phyloP scores from a whole-genome alignment of 2,113 vertebrate genomes.

The Epinephelus lanceolatus region DNA sequence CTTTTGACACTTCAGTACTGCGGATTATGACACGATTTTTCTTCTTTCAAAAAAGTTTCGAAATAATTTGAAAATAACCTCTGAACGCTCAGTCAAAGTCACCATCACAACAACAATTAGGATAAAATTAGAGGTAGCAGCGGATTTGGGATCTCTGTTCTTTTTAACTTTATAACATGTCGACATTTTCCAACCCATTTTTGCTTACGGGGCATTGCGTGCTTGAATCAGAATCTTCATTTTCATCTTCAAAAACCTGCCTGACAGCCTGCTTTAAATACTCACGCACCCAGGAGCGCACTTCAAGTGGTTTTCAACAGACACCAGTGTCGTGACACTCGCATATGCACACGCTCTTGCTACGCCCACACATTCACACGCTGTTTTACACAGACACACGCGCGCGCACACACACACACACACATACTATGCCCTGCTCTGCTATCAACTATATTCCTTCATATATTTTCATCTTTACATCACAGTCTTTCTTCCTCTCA shows the following conservation, averaged over 20 bases:
- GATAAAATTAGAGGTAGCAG: slow-evolving; percentile 97
- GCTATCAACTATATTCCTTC: slow-evolving; percentile 69
- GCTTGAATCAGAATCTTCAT: slow-evolving; percentile 69
- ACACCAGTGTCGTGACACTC: slow-evolving; percentile 76
- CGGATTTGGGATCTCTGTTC: slow-evolving; percentile 89
- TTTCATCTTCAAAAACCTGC: slow-evolving; percentile 65
- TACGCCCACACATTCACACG: slow-evolving; percentile 17
- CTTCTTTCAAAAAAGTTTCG: slow-evolving; percentile 79
- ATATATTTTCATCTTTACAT: slow-evolving; percentile 67
- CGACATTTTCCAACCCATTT: slow-evolving; percentile 60
- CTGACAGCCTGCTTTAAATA: slow-evolving; percentile 74
- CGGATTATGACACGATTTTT: slow-evolving; percentile 75
- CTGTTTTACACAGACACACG: slow-evolving; percentile 8
- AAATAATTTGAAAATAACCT: slow-evolving; percentile 87
- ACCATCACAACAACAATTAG: slow-evolving; percentile 75
- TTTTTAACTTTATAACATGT: slow-evolving; percentile 48
- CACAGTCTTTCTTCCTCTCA: slow-evolving; percentile 49
- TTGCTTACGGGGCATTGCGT: slow-evolving; percentile 66
- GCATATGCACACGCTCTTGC: slow-evolving; percentile 4
- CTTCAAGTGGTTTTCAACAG: slow-evolving; percentile 83
- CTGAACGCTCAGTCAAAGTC: slow-evolving; percentile 79
- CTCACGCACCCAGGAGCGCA: slow-evolving; percentile 77
- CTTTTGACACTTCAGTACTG: slow-evolving; percentile 69
- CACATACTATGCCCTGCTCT: slow-evolving; percentile 50
- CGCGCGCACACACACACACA: slow-evolving; percentile 38